Evolutionary conservation across 2,797 vertebrate species (phyloP), one percentile per base, ranked within the genome.

Genomic region (Ceryle rudis): DNA sequence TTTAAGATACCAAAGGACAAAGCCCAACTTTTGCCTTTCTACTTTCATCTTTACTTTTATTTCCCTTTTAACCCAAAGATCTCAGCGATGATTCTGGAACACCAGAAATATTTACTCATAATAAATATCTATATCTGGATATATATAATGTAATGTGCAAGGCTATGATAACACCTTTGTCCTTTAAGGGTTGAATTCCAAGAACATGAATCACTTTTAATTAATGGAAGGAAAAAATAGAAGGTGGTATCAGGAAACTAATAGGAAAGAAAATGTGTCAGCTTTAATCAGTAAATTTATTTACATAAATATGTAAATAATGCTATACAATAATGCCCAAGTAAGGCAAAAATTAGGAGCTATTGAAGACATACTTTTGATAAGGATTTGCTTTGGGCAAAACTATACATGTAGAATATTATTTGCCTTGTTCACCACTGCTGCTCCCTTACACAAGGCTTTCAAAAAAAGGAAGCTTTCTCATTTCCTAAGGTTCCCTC

Each of bases 1-100:
- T 83, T 22, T 83, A 89, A 49, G 49, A 74, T 47, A 94, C 51
- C 33, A 85, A 93, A 95, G 91, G 72, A 92, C 84, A 90, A 86
- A 89, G 25, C 7, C 15, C 42, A 86, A 61, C 33, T 94, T 92
- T 46, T 81, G 39, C 77, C 55, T 84, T 85, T 58, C 57, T 78
- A 10, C 75, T 93, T 94, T 92, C 81, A 89, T 49, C 69, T 92
- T 90, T 64, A 81, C 39, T 85, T 93, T 89, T 69, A 77, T 74
- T 89, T 82, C 25, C 26, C 85, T 92, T 90, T 82, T 44, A 89
- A 89, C 44, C 11, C 81, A 87, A 85, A 55, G 13, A 67, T 77
- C 71, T 64, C 46, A 20, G 29, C 26, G n/a, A 85, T 42, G 64
- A 65, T 26, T 47, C 57, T 65, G 54, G 33, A 87, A 91, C 37